phyloP scores from a whole-genome alignment of 2,888 invertebrate species.

The Alviniconcha strummeri region DNA sequence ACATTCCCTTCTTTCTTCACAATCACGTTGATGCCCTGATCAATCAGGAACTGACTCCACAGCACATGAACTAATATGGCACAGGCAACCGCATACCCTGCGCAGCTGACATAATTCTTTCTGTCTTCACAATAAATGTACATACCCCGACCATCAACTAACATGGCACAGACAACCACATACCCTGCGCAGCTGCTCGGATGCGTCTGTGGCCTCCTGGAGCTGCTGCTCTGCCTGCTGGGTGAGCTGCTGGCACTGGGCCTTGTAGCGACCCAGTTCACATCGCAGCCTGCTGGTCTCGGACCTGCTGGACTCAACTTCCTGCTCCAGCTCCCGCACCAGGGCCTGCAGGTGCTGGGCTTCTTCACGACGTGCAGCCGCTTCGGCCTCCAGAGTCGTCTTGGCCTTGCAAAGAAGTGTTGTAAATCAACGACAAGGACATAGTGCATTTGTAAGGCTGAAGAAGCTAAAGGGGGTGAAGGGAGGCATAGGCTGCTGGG shows the following conservation, averaged over 20 bases:
- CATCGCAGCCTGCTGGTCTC: background rate
- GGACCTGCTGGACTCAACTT: background rate
- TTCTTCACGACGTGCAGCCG: background rate
- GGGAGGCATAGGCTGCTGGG: too few species aligned
- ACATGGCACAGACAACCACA: too few species aligned
- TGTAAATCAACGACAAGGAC: background rate
- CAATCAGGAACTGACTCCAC: too few species aligned
- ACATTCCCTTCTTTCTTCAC: too few species aligned
- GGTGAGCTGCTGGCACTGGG: background rate
- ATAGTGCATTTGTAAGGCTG: too few species aligned
- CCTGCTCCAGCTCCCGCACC: background rate
- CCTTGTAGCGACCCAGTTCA: background rate
- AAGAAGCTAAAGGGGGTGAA: too few species aligned
- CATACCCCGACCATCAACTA: too few species aligned
- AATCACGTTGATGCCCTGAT: too few species aligned
- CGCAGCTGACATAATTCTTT: too few species aligned
- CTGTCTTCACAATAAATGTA: too few species aligned
- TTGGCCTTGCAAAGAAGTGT: slow-evolving; percentile 7
- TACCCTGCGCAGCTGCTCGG: background rate
- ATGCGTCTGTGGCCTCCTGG: background rate
- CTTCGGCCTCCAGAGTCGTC: background rate
- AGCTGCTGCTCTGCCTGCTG: slow-evolving; percentile 6
- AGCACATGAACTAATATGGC: too few species aligned
- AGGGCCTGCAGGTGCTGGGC: background rate
- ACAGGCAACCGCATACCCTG: too few species aligned